These are phyloP conservation scores for Bombus polaris DNA, from an alignment of 1,140 invertebrate species.

Conservation along the genomic window DNA sequence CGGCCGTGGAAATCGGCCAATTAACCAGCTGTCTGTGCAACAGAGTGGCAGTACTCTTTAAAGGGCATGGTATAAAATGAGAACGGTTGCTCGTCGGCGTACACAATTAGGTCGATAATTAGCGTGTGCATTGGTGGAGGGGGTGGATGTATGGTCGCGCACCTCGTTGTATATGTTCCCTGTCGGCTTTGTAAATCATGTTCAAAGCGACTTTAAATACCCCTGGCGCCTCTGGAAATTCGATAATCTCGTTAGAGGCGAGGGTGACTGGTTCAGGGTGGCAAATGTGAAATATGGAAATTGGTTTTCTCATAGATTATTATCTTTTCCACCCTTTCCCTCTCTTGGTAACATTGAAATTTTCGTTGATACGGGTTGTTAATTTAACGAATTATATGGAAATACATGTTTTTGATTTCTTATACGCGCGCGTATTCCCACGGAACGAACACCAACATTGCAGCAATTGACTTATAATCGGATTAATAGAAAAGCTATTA, in stretches of 20 bases:
- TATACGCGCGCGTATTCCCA: too few species aligned
- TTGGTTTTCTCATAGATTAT: neutral
- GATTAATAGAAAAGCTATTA: too few species aligned
- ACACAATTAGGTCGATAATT: conserved; percentile 45
- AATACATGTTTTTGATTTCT: too few species aligned
- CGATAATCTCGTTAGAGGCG: neutral
- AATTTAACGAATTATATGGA: too few species aligned
- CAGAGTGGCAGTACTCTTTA: neutral
- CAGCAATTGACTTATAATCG: too few species aligned
- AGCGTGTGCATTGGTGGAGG: neutral
- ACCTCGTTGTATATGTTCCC: neutral
- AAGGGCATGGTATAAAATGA: conserved; percentile 30
- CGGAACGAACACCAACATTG: too few species aligned
- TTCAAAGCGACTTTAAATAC: neutral
- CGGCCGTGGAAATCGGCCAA: conserved; percentile 46
- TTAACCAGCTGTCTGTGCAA: conserved; percentile 20
- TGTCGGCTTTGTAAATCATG: conserved; percentile 1
- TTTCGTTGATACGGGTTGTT: too few species aligned
- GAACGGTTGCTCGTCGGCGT: conserved; percentile 4
- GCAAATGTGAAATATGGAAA: neutral
- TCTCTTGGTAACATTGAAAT: too few species aligned
- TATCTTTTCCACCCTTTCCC: neutral
- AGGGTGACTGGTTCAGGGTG: neutral
- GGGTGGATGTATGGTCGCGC: neutral
- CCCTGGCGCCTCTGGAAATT: neutral